Conservation (phyloP, 2,113 vertebrate species). For the Sapajus apella region DNA sequence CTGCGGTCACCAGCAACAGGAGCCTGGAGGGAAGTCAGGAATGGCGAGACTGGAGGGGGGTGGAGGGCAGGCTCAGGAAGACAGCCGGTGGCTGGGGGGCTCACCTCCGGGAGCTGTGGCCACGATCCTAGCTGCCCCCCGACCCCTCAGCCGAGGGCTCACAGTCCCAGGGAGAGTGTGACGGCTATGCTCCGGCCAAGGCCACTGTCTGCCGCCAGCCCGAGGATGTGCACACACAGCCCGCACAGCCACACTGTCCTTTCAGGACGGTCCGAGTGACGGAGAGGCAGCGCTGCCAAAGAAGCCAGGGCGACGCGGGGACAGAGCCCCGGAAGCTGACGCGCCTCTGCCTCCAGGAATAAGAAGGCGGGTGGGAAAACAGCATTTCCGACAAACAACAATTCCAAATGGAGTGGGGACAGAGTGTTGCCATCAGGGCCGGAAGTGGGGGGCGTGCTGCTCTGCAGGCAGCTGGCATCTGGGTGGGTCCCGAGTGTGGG, state of each 20-base stretch:
- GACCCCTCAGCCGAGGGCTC: not conserved
- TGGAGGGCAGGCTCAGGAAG: not conserved
- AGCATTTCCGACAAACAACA: not conserved
- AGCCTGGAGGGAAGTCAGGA: not conserved
- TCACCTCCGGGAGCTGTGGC: not conserved
- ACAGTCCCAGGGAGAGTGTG: not conserved
- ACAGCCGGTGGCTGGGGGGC: no score
- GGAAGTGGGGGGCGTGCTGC: not conserved
- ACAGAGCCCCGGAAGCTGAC: not conserved
- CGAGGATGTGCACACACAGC: no score
- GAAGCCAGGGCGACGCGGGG: not conserved
- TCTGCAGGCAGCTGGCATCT: not conserved
- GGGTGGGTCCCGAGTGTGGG: not conserved
- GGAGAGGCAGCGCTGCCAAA: not conserved
- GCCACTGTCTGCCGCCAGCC: no score
- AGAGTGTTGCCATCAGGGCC: no score
- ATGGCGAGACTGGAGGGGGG: fast-evolving
- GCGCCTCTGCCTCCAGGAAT: not conserved
- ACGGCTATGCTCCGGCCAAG: fast-evolving
- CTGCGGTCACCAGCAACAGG: not conserved
- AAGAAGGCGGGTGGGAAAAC: no score
- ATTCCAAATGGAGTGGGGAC: not conserved
- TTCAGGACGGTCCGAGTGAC: not conserved
- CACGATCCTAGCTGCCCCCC: not conserved
- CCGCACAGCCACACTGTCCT: fast-evolving